These are phyloP conservation scores for Phataginus tetradactyla DNA, from an alignment of 2,797 vertebrate species.

Conservation along the genomic window DNA sequence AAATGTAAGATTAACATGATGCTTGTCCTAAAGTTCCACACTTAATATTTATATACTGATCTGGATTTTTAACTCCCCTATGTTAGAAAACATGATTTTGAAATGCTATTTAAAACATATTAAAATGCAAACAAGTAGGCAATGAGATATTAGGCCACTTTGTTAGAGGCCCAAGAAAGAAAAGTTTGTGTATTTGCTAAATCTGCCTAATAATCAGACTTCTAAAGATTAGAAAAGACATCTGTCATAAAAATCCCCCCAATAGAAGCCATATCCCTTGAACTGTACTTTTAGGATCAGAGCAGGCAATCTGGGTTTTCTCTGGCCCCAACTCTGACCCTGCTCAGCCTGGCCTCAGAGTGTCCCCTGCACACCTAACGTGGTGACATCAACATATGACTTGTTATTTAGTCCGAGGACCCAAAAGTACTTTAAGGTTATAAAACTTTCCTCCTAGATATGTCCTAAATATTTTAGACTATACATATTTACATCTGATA, in stretches of 20 bases:
- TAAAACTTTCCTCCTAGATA: constrained; percentile 27
- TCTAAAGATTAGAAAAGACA: background rate
- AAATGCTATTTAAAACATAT: background rate
- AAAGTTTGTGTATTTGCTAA: background rate
- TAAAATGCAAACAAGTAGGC: background rate
- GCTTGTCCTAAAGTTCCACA: background rate
- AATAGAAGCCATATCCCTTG: background rate
- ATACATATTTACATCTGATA: constrained; percentile 66
- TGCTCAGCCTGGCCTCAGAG: background rate
- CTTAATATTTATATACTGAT: background rate
- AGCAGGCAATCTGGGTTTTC: background rate
- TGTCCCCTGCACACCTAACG: background rate
- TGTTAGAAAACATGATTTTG: background rate
- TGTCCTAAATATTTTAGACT: constrained; percentile 68
- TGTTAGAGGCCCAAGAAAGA: background rate
- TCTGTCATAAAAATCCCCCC: background rate
- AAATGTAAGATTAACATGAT: background rate
- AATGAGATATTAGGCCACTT: background rate
- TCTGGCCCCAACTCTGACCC: rapidly evolving
- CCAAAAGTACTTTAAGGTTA: constrained; percentile 21
- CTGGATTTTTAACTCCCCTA: background rate
- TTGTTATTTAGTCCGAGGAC: constrained; percentile 18
- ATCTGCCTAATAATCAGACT: background rate
- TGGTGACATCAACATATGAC: background rate
- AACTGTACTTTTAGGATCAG: background rate